These are phyloP conservation scores for Paralichthys olivaceus DNA, from an alignment of 2,113 vertebrate species.

Conservation along the genomic window DNA sequence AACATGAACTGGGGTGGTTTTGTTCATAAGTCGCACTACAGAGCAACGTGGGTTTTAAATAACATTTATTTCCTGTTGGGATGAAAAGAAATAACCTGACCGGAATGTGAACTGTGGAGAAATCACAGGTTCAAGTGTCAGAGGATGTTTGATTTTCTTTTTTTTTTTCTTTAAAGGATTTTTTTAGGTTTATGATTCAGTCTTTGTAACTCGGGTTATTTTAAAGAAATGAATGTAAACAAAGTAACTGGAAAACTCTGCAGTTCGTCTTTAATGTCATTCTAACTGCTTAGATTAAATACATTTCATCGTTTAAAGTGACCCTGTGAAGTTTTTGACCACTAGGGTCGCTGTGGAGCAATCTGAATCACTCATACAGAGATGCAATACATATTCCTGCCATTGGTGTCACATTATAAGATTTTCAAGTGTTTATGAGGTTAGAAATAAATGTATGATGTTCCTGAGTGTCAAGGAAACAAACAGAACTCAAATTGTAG, in stretches of 20 bases:
- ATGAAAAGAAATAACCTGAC: too few relatives aligned
- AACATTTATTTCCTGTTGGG: too few relatives aligned
- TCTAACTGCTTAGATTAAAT: neutral
- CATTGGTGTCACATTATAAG: neutral
- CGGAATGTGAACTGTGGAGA: too few relatives aligned
- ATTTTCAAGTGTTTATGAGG: neutral
- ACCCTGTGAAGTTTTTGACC: neutral
- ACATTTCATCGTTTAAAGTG: neutral
- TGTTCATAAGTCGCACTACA: neutral
- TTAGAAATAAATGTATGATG: neutral
- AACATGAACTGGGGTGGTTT: constrained; percentile 21
- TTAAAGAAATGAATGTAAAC: constrained; percentile 2
- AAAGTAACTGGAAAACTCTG: neutral
- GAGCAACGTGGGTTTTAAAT: neutral
- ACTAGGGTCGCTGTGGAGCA: neutral
- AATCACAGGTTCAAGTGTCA: too few relatives aligned
- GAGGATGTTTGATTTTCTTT: neutral
- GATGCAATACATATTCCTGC: neutral
- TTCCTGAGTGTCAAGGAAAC: neutral
- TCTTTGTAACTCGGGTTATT: neutral
- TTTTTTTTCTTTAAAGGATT: neutral
- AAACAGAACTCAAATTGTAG: neutral
- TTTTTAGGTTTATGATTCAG: constrained; percentile 7
- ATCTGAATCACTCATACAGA: neutral
- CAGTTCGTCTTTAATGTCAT: constrained; percentile 16